Percentiles rank a stretch among this genome's conserved stretches.
These are phyloP conservation scores for Notothenia coriiceps DNA, from an alignment of 2,113 vertebrate genomes.

Conservation along the genomic window DNA sequence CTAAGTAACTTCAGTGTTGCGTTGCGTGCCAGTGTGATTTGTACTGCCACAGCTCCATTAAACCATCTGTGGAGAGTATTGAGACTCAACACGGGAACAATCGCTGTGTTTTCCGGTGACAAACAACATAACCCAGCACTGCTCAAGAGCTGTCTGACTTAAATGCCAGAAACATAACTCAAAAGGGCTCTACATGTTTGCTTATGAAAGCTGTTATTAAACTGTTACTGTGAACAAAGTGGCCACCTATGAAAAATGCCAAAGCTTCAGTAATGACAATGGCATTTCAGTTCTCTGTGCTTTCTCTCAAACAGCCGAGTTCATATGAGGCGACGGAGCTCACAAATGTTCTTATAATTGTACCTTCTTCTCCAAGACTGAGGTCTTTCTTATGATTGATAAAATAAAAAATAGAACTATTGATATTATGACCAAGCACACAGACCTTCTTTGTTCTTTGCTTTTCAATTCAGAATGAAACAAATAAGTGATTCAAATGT, in stretches of 20 bases:
- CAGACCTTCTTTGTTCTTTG: not conserved
- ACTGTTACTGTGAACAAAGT: not conserved
- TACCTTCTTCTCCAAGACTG: not conserved
- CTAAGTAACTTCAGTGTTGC: constrained; percentile 15
- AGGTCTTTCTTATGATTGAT: not conserved
- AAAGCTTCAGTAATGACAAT: not conserved
- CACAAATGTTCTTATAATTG: no score
- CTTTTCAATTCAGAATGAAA: not conserved
- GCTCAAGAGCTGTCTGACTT: constrained; percentile 20
- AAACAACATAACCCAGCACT: constrained; percentile 54
- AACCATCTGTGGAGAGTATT: constrained; percentile 54
- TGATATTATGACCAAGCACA: not conserved
- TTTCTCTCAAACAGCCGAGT: not conserved
- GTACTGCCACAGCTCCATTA: constrained; percentile 43
- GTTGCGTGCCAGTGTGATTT: constrained; percentile 44
- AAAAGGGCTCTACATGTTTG: constrained; percentile 1
- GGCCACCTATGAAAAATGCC: not conserved
- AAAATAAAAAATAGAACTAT: not conserved
- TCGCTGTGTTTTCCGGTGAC: constrained; percentile 48
- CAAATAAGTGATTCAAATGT: no score
- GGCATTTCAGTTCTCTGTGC: not conserved
- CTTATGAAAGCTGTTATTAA: constrained; percentile 27
- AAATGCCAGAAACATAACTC: constrained; percentile 45
- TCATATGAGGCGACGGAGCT: not conserved
- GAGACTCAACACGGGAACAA: constrained; percentile 70